Evolutionary conservation across 2,888 invertebrate genomes (phyloP).

Genomic region (Callosobruchus maculatus): DNA sequence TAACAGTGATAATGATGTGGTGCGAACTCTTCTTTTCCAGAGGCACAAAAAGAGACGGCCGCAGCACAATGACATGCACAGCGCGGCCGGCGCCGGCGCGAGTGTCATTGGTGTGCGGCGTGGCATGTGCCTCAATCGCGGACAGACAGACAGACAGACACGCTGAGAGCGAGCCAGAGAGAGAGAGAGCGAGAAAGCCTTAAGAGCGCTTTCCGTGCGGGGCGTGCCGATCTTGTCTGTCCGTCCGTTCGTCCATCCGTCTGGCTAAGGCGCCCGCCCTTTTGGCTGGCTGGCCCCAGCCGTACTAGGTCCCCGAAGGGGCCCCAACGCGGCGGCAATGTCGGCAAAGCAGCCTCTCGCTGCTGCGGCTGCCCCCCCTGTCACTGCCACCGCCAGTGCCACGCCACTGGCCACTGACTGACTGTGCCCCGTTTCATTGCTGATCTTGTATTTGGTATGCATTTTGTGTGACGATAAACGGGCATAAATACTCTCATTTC

Average conservation of each 20-base stretch:
- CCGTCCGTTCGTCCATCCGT: neutral
- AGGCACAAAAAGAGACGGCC: slow-evolving; percentile 49
- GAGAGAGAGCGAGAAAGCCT: neutral
- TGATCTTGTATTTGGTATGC: slow-evolving; percentile 5
- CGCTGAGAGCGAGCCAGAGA: neutral
- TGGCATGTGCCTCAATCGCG: neutral
- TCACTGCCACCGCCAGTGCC: no score
- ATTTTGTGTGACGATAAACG: neutral
- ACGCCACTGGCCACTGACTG: neutral
- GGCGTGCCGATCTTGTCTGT: neutral
- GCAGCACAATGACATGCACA: slow-evolving; percentile 40
- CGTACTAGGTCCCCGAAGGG: neutral
- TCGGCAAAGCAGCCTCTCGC: no score
- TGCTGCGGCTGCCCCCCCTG: no score
- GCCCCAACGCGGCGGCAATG: neutral
- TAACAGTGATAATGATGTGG: neutral
- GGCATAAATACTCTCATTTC: neutral
- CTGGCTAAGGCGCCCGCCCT: neutral
- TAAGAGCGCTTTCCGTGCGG: no score
- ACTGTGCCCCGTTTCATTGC: slow-evolving; percentile 1
- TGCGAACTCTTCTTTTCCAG: slow-evolving; percentile 43
- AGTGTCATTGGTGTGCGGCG: slow-evolving; percentile 10
- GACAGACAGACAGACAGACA: slow-evolving; percentile 5
- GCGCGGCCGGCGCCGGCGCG: slow-evolving; percentile 14
- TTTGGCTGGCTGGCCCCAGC: neutral